Conservation (phyloP, 2,888 invertebrate species). For the Blomia tropicalis region DNA sequence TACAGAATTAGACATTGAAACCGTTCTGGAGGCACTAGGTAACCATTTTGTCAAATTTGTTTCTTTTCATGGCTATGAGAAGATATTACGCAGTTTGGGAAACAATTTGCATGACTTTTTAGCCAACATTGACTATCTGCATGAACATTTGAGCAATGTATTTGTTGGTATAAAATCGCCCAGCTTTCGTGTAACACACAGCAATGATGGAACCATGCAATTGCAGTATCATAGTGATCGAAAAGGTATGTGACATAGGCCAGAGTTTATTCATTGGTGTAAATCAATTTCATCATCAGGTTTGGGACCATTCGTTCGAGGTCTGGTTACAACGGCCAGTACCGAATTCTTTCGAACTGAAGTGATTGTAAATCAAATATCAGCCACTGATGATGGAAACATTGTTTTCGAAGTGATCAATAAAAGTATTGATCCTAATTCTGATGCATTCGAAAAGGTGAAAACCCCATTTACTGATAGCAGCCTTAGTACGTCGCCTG, state of each 20-base stretch:
- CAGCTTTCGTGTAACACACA: conserved; percentile 34
- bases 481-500: conserved; percentile 23
- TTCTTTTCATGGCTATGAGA: conserved; percentile 28
- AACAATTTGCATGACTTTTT: conserved; percentile 30
- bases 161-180: conserved; percentile 36
- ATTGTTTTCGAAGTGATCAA: conserved; percentile 26
- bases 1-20: conserved; percentile 33
- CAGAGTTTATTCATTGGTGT: not conserved
- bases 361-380: conserved; percentile 24
- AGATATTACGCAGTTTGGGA: conserved; percentile 29
- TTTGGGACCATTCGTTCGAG: conserved; percentile 29
- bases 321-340: conserved; percentile 27
- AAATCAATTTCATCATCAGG: conserved; percentile 5
- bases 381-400: conserved; percentile 12
- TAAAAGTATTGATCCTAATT: conserved; percentile 11
- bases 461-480: conserved; percentile 4
- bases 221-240: conserved; percentile 31
- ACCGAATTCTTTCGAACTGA: conserved; percentile 29
- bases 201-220: conserved; percentile 26
- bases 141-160: conserved; percentile 34
- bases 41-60: conserved; percentile 29
- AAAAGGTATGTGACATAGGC: conserved; percentile 23
- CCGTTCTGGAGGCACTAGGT: conserved; percentile 34
- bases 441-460: not conserved
- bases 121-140: conserved; percentile 30